Evolutionary conservation across 1,140 invertebrate genomes (phyloP), one percentile per base, ranked within the genome.

Genomic region (Lucilia sericata): DNA sequence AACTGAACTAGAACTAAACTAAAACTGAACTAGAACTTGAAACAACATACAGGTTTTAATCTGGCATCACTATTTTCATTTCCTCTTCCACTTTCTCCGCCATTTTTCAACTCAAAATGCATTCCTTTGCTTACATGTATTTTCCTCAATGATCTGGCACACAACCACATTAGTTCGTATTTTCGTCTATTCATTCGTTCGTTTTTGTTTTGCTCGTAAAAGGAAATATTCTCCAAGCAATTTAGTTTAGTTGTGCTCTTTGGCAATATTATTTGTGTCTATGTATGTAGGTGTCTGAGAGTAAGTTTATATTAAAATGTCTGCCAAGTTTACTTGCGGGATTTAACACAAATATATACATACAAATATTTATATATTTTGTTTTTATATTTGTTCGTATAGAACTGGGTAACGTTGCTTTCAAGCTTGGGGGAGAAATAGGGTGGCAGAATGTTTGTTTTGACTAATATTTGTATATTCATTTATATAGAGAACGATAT

Each of bases 311-410:
- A 70, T 70, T 21, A 21, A 70, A 70, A 70, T 70, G 65, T 70
- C 65, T 70, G 65, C 65, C 65, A 70, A 70, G 65, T 70, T 70
- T 70, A 21, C 65, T 70, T 70, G 65, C 65, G 65, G 65, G 65
- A 70, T 70, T 70, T 70, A 70, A 70, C n/a, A 70, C 65, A 70
- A 70, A 70, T 21, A 70, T n/a, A 70, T 21, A 70, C n/a, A 70
- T 21, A 19, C 10, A 70, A 70, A 70, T 9, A 21, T 70, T 70
- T 70, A 21, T 70, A 70, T 70, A 70, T 70, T 70, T 21, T 21
- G 65, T 70, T 21, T 70, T 21, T 70, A 21, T 70, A 12, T 70
- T 7, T 21, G 21, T 25, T 70, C 5, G 65, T 12, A 70, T 60
- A 60, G 55, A 70, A n/a, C 19, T 25, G n/a, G 19, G 65, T 10